phyloP scores from a whole-genome alignment of 2,797 vertebrate genomes.

The Ataeniobius toweri region DNA sequence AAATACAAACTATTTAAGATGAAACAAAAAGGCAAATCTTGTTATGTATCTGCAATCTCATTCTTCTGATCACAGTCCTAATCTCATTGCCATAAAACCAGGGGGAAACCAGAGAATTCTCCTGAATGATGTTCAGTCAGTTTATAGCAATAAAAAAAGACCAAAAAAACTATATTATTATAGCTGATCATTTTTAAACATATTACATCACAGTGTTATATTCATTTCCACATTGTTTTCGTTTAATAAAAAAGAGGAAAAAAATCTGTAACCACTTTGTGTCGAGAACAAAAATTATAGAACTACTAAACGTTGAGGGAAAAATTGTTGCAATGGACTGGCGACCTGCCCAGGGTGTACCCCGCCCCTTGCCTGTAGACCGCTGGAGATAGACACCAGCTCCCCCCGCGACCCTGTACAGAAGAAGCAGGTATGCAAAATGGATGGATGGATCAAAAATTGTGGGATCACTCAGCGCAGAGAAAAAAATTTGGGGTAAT shows the following conservation, averaged over 20 bases:
- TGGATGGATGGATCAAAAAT: too few species aligned
- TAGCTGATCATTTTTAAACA: neutral
- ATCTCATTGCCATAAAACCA: constrained; percentile 2
- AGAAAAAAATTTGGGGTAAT: neutral
- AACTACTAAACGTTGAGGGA: neutral
- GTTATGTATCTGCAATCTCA: constrained; percentile 4
- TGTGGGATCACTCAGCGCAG: neutral
- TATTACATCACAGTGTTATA: neutral
- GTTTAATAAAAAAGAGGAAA: neutral
- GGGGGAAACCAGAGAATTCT: neutral
- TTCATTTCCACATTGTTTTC: neutral
- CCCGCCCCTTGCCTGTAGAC: too few species aligned
- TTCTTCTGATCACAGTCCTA: neutral
- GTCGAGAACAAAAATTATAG: neutral
- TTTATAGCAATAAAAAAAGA: neutral
- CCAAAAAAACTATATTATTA: neutral
- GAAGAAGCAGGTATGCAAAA: too few species aligned
- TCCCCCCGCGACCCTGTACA: too few species aligned
- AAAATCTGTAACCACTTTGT: neutral
- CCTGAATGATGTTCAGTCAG: neutral
- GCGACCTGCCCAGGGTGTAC: too few species aligned
- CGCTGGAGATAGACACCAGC: too few species aligned
- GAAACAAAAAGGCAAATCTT: constrained; percentile 2
- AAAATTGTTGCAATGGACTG: neutral
- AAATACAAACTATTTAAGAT: neutral